Conservation (phyloP, 2,797 vertebrate species). For the Mionectes olivaceus region DNA sequence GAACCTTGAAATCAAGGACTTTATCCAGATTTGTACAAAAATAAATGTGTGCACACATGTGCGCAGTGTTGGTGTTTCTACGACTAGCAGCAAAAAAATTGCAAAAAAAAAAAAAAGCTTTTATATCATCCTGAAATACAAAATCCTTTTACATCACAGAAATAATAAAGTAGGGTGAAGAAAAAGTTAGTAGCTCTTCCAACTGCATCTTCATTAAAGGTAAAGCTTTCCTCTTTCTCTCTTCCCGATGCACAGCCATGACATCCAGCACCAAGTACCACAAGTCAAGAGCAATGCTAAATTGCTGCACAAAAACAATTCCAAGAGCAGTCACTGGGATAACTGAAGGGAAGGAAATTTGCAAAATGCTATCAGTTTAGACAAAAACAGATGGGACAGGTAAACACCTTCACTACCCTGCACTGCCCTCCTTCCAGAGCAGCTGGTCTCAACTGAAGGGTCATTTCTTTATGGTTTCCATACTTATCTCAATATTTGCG, state of each 20-base stretch:
- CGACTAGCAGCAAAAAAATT: neutral
- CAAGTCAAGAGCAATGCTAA: neutral
- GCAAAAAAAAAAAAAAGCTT: neutral
- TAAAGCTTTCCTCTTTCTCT: neutral
- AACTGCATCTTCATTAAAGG: neutral
- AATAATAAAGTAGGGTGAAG: neutral
- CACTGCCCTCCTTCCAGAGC: slow-evolving; percentile 63
- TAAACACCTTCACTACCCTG: slow-evolving; percentile 68
- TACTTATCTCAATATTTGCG: slow-evolving; percentile 48
- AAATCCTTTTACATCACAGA: neutral
- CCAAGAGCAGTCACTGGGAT: slow-evolving; percentile 34
- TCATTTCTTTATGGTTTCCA: slow-evolving; percentile 28
- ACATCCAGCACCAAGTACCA: neutral
- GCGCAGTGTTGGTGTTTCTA: neutral
- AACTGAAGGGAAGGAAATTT: slow-evolving; percentile 68
- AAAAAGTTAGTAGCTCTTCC: neutral
- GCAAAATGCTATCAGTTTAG: slow-evolving; percentile 64
- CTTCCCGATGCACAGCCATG: neutral
- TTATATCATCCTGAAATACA: neutral
- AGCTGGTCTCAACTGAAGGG: slow-evolving; percentile 48
- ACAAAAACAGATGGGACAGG: slow-evolving; percentile 57
- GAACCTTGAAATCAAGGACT: slow-evolving; percentile 50
- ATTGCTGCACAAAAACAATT: slow-evolving; percentile 45
- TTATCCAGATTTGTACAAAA: neutral
- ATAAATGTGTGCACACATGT: neutral